Base-by-base conservation (phyloP, 2,888 invertebrate genomes). In the Caenorhabditis becei region DNA sequence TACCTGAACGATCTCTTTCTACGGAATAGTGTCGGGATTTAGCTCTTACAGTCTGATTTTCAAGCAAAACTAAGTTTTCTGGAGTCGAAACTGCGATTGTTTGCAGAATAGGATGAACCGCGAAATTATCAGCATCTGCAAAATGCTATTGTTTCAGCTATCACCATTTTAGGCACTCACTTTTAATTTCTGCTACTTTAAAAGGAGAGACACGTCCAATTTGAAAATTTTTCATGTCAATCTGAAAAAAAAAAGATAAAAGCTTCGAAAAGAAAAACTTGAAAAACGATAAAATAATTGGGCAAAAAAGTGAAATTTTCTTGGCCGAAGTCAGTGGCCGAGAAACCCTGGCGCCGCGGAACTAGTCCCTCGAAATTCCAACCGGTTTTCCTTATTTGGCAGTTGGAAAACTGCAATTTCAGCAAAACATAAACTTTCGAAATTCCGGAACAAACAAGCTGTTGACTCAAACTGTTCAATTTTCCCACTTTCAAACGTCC, bases 211-310 rank as follows among this genome's bases (percentile, higher is more conserved):
- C 77, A 47, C 37, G 53, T 5, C 62, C 67, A 54, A 77, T 69
- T 61, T 67, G 61, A 2, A 62, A 51, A 53, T 77, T 77, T 67
- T 77, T 77, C 77, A 77, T 77, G 2, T 37, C 10, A 28, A 20
- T 28, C 49, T 51, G 26, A 4, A 66, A 66, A 67, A 53, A 35
- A 53, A 35, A 26, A 53, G 35, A 35, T 41, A 23, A 20, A 44
- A 0, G n/a, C n/a, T n/a, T n/a, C 4, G n/a, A 61, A 61, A 37
- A 8, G 28, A 63, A n/a, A 41, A 54, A 20, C 35, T 23, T 10
- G 37, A 58, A 66, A 59, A 44, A 44, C 5, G 26, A n/a, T n/a
- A 37, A 32, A 47, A 26, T 8, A 10, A 18, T 58, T 24, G n/a
- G 2, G 35, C 32, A 56, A 28, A 56, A 5, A 10, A 14, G 5